Base-by-base conservation (phyloP, 2,797 vertebrate genomes). In the Tinamus major region DNA sequence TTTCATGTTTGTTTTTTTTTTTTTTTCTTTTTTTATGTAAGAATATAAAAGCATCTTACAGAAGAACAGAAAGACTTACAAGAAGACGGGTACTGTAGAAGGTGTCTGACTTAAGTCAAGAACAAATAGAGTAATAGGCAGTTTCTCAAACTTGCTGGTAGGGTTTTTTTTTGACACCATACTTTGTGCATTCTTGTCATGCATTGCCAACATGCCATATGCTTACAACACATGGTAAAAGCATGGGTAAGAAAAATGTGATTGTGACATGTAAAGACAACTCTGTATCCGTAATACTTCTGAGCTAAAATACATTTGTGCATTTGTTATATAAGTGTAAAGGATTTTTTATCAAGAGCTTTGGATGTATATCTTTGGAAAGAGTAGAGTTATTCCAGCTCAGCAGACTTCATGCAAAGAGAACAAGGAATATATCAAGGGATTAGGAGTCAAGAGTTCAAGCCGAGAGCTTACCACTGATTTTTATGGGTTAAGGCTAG, bases 191-290 rank as follows among this genome's bases (percentile, higher is more conserved):
- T 96, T 96, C 93, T 92, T 96, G 88, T 96, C 90, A 94, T 95
- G 90, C 90, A 35, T 90, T 96, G 96, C 96, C 96, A 96, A 94
- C 90, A 94, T 96, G 94, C 96, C 96, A 96, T 96, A 96, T 96
- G 96, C 94, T 96, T 96, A 92, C 68, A 96, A 96, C 95, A 96
- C 96, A 96, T 96, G 96, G 95, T 93, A 94, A 96, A 94, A 95
- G 93, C 93, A 95, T 94, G 95, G 94, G 64, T 95, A 95, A 87
- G 88, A 94, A 94, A 55, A 96, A 96, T 94, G 93, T 90, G 95
- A 94, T 89, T 95, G 86, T 95, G 96, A 96, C 96, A 96, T 96
- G 86, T 89, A 94, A 96, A 96, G 93, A 94, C 88, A 95, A 92
- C 62, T 94, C 84, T 56, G 49, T 80, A 95, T 94, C 75, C 3